A percentile compares a stretch with the other conserved stretches of the same genome.
phyloP scores from a whole-genome alignment of 2,113 vertebrate genomes.

The Glareola pratincola region DNA sequence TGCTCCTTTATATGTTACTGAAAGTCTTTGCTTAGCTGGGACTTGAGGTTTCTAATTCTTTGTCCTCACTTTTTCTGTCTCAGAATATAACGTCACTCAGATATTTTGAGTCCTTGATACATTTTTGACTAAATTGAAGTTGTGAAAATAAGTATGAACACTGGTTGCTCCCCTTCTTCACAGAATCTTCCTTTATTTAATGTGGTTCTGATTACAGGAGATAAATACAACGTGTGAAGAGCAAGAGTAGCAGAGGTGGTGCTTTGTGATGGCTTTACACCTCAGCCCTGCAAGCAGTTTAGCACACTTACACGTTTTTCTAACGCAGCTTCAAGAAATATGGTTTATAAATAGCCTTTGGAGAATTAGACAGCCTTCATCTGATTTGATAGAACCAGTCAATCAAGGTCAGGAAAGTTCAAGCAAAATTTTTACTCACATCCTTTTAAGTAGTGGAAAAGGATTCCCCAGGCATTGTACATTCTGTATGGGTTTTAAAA shows the following conservation, averaged over 20 bases:
- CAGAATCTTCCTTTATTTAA: background rate
- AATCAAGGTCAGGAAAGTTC: background rate
- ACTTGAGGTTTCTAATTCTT: background rate
- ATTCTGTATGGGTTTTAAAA: background rate
- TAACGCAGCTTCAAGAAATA: background rate
- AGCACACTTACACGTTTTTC: background rate
- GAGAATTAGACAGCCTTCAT: background rate
- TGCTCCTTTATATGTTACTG: background rate
- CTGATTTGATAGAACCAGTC: background rate
- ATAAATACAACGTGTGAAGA: background rate
- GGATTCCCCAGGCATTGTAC: background rate
- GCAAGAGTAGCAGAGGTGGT: background rate
- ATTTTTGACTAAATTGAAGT: background rate
- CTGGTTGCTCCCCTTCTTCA: background rate
- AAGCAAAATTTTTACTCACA: background rate
- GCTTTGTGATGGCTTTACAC: background rate
- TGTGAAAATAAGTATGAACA: background rate
- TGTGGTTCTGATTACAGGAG: background rate
- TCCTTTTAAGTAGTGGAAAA: background rate
- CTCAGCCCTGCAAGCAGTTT: background rate
- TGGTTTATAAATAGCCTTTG: slow-evolving; percentile 1
- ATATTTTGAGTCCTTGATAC: background rate
- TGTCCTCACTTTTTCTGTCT: background rate
- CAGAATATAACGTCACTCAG: background rate
- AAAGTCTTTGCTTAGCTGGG: background rate